Conservation (phyloP, 2,797 vertebrate species). For the Loris lydekkerianus region DNA sequence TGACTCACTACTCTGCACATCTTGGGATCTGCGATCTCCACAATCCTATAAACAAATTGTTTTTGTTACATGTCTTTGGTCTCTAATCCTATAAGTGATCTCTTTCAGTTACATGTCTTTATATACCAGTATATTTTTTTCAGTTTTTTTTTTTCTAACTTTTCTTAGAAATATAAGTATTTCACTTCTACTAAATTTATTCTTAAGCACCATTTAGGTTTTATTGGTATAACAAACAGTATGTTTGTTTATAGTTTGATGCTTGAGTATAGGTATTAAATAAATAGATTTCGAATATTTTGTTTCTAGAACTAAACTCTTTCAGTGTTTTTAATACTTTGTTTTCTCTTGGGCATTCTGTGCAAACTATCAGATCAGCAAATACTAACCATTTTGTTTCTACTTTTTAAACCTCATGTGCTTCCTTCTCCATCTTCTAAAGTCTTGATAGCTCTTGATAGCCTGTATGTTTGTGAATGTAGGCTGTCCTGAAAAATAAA, state of each 20-base stretch:
- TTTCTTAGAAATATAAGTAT: neutral
- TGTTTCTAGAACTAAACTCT: neutral
- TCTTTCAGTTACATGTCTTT: neutral
- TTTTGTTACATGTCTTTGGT: no score
- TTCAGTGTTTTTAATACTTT: neutral
- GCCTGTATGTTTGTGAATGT: neutral
- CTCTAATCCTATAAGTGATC: neutral
- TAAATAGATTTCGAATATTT: slow-evolving; percentile 22
- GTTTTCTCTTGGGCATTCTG: neutral
- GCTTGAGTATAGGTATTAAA: neutral
- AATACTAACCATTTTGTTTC: neutral
- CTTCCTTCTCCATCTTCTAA: neutral
- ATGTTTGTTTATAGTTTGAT: neutral
- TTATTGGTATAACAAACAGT: neutral
- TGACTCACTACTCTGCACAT: neutral
- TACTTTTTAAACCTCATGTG: neutral
- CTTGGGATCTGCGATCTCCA: neutral
- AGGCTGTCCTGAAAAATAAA: neutral
- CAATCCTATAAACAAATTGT: neutral
- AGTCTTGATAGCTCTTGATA: neutral
- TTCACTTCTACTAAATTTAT: neutral
- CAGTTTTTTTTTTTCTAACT: neutral
- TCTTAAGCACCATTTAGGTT: neutral
- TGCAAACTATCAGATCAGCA: neutral
- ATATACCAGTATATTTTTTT: neutral